Evolutionary conservation across 2,888 invertebrate species (phyloP), one percentile per base, ranked within the genome.

Genomic region (Brachyopa scutellaris): DNA sequence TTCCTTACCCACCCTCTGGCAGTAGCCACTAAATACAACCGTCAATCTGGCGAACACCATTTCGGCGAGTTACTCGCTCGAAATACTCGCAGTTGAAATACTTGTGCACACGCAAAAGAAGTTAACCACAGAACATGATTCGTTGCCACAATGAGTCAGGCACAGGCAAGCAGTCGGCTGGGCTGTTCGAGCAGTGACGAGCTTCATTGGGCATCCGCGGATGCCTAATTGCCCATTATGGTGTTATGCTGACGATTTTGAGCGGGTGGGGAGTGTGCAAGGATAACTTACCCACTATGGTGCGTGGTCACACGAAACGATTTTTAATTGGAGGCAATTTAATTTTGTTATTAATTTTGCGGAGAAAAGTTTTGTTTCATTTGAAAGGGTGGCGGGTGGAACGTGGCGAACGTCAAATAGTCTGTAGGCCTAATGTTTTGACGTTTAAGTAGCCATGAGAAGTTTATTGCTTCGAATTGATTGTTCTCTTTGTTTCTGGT

Each of bases 271-370:
- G 2, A 29, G 47, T 59, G 49, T 26, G 76, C 29, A 47, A 13
- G 47, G 53, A 66, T 72, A 59, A 53, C 66, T 77, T 49, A 72
- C 59, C n/a, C n/a, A 36, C 36, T 47, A 57, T 57, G 26, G 38
- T 15, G 45, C 33, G 36, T 67, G 45, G 79, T 77, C 79, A 79
- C 69, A 82, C 62, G 64, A 82, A 82, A 61, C 53, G 77, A 53
- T 82, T 82, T 82, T 82, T 82, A 82, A 82, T 82, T 82, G 82
- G 31, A 82, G 70, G 77, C 82, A 82, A 77, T 82, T 82, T 82
- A 82, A 82, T 82, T 82, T 82, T 77, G 82, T 77, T 82, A 82
- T 82, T 82, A 82, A 82, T 82, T 82, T 82, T 66, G 51, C 9
- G 66, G n/a, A 51, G 77, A 66, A 79, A 77, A 72, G 21, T 82